phyloP scores from a whole-genome alignment of 1,140 invertebrate genomes.

The Anoplophora glabripennis region DNA sequence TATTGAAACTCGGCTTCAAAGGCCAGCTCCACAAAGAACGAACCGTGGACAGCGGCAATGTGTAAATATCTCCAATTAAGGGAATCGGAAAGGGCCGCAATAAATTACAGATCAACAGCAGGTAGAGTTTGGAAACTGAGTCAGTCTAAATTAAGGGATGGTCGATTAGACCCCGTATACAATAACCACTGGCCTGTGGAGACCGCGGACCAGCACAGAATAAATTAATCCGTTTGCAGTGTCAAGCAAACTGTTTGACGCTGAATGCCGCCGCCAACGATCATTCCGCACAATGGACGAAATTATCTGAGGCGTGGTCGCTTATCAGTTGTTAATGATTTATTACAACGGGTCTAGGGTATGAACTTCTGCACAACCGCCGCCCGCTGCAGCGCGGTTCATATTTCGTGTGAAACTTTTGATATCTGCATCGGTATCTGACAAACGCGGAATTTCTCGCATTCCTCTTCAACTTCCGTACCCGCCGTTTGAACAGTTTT shows the following conservation, averaged over 20 bases:
- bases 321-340: slow-evolving; percentile 25
- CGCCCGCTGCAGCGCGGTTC: too few relatives aligned
- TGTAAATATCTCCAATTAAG: neutral
- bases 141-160: slow-evolving; percentile 9
- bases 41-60: too few relatives aligned
- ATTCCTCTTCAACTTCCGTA: too few relatives aligned
- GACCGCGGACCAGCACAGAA: slow-evolving; percentile 17
- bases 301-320: slow-evolving; percentile 24
- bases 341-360: neutral
- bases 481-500: too few relatives aligned
- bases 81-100: slow-evolving; percentile 14
- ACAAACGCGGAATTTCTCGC: too few relatives aligned
- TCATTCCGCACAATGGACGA: slow-evolving; percentile 22
- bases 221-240: slow-evolving; percentile 32
- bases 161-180: slow-evolving; percentile 25
- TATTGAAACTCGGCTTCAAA: too few relatives aligned
- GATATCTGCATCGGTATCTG: too few relatives aligned
- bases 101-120: slow-evolving; percentile 14
- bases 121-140: slow-evolving; percentile 3
- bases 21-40: too few relatives aligned
- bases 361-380: too few relatives aligned
- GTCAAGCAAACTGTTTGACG: slow-evolving; percentile 31
- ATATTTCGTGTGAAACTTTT: too few relatives aligned
- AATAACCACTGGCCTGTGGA: slow-evolving; percentile 23
- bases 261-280: slow-evolving; percentile 25